Evolutionary conservation across 2,888 invertebrate genomes (phyloP), one percentile per base, ranked within the genome.

Genomic region (Sceliomorpha sp.): DNA sequence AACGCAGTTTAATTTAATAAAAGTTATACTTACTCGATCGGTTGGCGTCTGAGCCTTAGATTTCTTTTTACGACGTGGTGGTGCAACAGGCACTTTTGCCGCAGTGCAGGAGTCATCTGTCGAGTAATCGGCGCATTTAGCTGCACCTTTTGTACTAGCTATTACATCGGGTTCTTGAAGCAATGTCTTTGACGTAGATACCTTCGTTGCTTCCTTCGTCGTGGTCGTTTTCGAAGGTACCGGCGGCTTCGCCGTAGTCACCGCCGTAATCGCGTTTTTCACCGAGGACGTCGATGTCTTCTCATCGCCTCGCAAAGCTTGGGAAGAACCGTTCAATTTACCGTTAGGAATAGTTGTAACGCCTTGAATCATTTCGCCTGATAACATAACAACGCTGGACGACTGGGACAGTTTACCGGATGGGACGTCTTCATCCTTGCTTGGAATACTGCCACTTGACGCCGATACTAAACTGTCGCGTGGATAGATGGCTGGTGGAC

Each of bases 141-240:
- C 81, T 58, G 85, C 85, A 73, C 79, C 83, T 68, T 97, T 97
- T 70, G 97, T 96, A 89, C 97, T 97, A 60, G 96, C 96, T 77
- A 97, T 96, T 81, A 97, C 96, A 89, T 98, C 97, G 1, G 97
- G 97, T 88, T 97, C 97, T 84, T 93, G 93, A 85, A 92, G 90
- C 37, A 84, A n/a, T n/a, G n/a, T n/a, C n/a, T n/a, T n/a, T n/a
- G n/a, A n/a, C n/a, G n/a, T n/a, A n/a, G n/a, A n/a, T n/a, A n/a
- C n/a, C n/a, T n/a, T n/a, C n/a, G n/a, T 76, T 37, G 83, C 77
- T 70, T 69, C 67, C 51, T 63, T 72, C 3, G 67, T 67, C 3
- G 67, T 44, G 2, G 67, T 36, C 34, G 53, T 42, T 4, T 37
- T 53, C n/a, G 47, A 37, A 1, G 44, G 20, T 3, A 44, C 27